A percentile compares a stretch with the other conserved stretches of the same genome.
These are phyloP conservation scores for Brachylomia viminalis DNA, from an alignment of 2,888 invertebrate genomes.

Conservation along the genomic window DNA sequence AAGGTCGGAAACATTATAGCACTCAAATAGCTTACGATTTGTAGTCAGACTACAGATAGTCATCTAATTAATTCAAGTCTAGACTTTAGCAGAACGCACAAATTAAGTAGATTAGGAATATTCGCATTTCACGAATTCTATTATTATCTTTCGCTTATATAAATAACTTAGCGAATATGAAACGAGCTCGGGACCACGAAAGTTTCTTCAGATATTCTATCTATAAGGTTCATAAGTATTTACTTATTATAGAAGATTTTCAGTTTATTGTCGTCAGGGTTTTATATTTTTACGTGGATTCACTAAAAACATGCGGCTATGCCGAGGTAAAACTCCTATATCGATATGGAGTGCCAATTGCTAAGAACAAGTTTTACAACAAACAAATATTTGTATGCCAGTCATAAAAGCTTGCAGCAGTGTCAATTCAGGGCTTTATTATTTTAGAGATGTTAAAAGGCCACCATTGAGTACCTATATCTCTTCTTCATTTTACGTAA, in stretches of 20 bases:
- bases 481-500: background rate
- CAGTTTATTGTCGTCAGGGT: background rate
- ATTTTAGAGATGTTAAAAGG: background rate
- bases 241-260: constrained; percentile 9
- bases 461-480: background rate
- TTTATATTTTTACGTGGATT: too few species aligned
- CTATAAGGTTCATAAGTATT: background rate
- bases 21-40: background rate
- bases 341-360: background rate
- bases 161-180: constrained; percentile 51
- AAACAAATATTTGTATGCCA: background rate
- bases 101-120: constrained; percentile 44
- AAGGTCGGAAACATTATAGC: background rate
- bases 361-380: background rate
- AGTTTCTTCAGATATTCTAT: constrained; percentile 42
- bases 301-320: background rate
- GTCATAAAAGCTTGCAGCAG: background rate
- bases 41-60: constrained; percentile 6
- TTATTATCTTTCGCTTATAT: constrained; percentile 45
- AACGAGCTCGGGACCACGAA: constrained; percentile 46
- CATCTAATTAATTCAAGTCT: constrained; percentile 35
- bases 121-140: constrained; percentile 33
- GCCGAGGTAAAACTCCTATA: too few species aligned
- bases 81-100: constrained; percentile 21
- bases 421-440: background rate